Evolutionary conservation across 2,797 vertebrate species (phyloP), one percentile per base, ranked within the genome.

Genomic region (Falco columbarius): DNA sequence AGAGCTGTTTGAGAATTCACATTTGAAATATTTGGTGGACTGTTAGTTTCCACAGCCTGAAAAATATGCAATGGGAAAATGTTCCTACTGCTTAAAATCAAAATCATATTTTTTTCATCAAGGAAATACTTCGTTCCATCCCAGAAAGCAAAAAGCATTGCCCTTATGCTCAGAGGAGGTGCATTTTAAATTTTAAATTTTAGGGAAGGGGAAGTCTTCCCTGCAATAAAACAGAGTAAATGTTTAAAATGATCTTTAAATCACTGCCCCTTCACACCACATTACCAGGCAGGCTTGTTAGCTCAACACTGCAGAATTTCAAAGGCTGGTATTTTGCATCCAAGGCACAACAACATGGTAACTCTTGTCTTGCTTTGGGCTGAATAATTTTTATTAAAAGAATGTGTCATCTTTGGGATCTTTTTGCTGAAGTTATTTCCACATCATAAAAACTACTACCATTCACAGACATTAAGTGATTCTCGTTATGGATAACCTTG

Each of bases 141-240:
- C 92, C 84, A 71, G 77, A 96, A 93, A 91, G 84, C 74, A 89
- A 92, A 95, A 96, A 93, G 81, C 81, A 94, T 40, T 94, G 67
- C 81, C 81, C 84, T 91, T 68, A 56, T 77, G 59, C 67, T 93
- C 92, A 71, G 84, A 89, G 32, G 79, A 94, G 27, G 29, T 11
- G 13, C 6, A 3, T 70, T 96, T 97, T 92, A 96, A 96, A 95
- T 90, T 96, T 94, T 95, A 96, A 92, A 96, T 94, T 94, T 87
- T 54, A 42, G 40, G 71, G 81, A 89, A 74, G 67, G 74, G 56
- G 81, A 94, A 94, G 55, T 59, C 67, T 87, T 96, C 71, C 12
- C n/a, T 71, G 86, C 75, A 86, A 92, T 86, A 89, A 94, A 93
- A 59, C 49, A 77, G 61, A 93, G 67, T 89, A 93, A 95, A 89